Base-by-base conservation (phyloP, 1,140 invertebrate species). In the Zaprionus ornatus region DNA sequence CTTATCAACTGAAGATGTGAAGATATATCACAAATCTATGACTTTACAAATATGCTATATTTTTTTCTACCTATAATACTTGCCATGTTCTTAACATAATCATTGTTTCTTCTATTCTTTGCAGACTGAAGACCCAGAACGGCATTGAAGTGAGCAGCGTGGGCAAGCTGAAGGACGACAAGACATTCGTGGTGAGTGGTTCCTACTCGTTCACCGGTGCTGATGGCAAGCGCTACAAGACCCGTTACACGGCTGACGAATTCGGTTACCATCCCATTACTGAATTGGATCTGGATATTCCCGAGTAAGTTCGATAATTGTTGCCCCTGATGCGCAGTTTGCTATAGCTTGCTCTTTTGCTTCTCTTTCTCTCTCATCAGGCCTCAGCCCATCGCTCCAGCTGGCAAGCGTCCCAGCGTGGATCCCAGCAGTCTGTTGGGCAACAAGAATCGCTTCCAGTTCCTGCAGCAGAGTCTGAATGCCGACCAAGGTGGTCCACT, bases 131-230 rank as follows among this genome's bases (percentile, higher is more conserved):
- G 79, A 92, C 92, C 40, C 92, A 92, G 74, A 92, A 92, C 71
- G 92, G 92, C 32, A 92, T 92, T 48, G 80, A 92, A 59, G 81
- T 92, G 21, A 82, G 69, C 50, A 92, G 91, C 76, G 92, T 92
- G 50, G 92, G 92, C 54, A 92, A 92, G 64, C 61, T 92, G 63
- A 92, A 84, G 77, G 92, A 92, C 69, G 90, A 92, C 57, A 92
- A 92, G 65, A 92, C 92, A 15, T 92, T 92, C 63, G 94, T 95
- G 57, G 94, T 95, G 59, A 94, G 94, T 67, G 95, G 95, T 3
- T 94, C 94, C 67, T 95, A 94, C 86, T 95, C 95, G 2, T 95
- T 94, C 90, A 93, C 93, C 6, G 95, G 94, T 4, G 93, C 93
- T 71, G 95, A 95, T 84, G 95, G 95, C 72, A 94, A 94, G 75